phyloP scores from a whole-genome alignment of 2,888 invertebrate species.

The Argyresthia goedartella region DNA sequence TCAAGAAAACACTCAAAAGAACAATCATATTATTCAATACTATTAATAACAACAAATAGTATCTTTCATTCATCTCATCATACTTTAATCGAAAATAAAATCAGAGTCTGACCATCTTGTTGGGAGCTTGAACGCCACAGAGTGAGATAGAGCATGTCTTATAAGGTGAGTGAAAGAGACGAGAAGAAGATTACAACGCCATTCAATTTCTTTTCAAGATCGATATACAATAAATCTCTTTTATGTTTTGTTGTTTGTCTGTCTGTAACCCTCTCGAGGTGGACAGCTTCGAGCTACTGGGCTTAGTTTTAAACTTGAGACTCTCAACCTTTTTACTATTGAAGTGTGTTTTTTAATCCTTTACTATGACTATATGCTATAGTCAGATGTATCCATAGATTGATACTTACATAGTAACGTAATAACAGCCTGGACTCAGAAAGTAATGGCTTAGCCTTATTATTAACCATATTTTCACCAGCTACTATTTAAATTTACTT shows the following conservation, averaged over 20 bases:
- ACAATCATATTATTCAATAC: neutral
- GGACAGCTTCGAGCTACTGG: slow-evolving; percentile 50
- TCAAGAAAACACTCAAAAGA: neutral
- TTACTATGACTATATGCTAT: too few relatives aligned
- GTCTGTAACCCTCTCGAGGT: slow-evolving; percentile 15
- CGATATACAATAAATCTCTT: slow-evolving; percentile 55
- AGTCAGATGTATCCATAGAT: too few relatives aligned
- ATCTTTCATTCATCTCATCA: slow-evolving; percentile 53
- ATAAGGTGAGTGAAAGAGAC: slow-evolving; percentile 18
- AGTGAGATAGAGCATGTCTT: slow-evolving; percentile 7
- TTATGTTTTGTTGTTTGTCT: slow-evolving; percentile 22
- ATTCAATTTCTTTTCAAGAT: slow-evolving; percentile 51
- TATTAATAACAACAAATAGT: slow-evolving; percentile 28
- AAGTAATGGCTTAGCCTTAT: too few relatives aligned
- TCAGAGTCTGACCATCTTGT: slow-evolving; percentile 29
- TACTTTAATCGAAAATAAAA: slow-evolving; percentile 48
- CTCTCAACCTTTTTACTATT: too few relatives aligned
- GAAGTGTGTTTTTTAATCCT: too few relatives aligned
- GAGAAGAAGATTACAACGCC: slow-evolving; percentile 25
- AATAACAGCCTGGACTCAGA: too few relatives aligned
- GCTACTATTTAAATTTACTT: too few relatives aligned
- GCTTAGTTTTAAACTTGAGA: slow-evolving; percentile 13
- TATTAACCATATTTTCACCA: too few relatives aligned
- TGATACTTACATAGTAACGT: too few relatives aligned
- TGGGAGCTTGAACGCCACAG: slow-evolving; percentile 29